phyloP scores from a whole-genome alignment of 2,888 invertebrate species.

The Dasysyrphus albostriatus region DNA sequence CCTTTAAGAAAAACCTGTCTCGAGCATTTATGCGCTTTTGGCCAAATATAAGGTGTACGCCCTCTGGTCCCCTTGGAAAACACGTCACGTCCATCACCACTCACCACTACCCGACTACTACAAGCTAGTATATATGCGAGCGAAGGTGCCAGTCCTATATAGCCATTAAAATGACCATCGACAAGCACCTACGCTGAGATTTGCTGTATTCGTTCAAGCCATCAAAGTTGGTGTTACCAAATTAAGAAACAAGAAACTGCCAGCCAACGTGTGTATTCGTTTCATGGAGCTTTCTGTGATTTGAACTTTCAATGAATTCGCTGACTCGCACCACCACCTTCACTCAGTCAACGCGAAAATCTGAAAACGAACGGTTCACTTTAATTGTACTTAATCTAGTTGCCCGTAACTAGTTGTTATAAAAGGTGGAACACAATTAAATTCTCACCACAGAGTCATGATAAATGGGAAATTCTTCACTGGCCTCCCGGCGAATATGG shows the following conservation, averaged over 20 bases:
- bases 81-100: conserved; percentile 14
- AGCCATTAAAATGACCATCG: conserved; percentile 59
- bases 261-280: conserved; percentile 8
- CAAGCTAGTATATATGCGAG: background rate
- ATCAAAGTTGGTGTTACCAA: conserved; percentile 55
- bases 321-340: conserved; percentile 54
- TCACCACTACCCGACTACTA: background rate
- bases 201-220: conserved; percentile 47
- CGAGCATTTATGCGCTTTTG: conserved; percentile 46
- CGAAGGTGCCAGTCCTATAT: conserved; percentile 4
- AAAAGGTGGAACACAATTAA: background rate
- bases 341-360: conserved; percentile 69
- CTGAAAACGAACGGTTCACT: conserved; percentile 66
- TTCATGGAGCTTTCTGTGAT: conserved; percentile 13
- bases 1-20: conserved; percentile 42
- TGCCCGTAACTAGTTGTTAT: background rate
- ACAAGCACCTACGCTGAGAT: conserved; percentile 66
- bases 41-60: conserved; percentile 17
- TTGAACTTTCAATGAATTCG: conserved; percentile 41
- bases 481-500: conserved; percentile 83
- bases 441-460: conserved; percentile 77
- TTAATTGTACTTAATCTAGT: background rate
- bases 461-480: conserved; percentile 83
- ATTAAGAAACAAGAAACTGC: conserved; percentile 65
- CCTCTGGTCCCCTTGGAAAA: conserved; percentile 5